Conservation (phyloP, 2,888 invertebrate species). For the Caradrina clavipalpis region DNA sequence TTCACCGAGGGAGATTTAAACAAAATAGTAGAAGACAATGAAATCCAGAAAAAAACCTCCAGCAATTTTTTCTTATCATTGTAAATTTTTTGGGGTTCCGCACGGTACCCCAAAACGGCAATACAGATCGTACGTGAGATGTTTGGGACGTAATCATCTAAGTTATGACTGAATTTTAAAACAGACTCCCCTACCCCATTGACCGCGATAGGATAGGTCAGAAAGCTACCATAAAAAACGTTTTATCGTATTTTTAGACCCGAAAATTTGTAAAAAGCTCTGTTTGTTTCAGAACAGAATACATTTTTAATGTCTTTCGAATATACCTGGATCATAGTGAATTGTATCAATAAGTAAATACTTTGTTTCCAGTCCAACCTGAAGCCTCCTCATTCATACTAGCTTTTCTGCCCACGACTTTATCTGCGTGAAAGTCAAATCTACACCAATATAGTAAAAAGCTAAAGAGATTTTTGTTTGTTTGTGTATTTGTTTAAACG, state of each 20-base stretch:
- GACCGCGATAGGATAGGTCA: constrained; percentile 70
- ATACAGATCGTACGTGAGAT: constrained; percentile 90
- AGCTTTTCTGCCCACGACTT: background rate
- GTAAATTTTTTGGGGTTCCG: constrained; percentile 76
- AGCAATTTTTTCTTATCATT: constrained; percentile 77
- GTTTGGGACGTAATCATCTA: constrained; percentile 76
- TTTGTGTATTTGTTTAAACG: too few relatives aligned
- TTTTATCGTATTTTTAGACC: constrained; percentile 27
- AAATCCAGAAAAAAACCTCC: constrained; percentile 34
- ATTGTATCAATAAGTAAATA: background rate
- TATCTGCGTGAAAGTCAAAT: too few relatives aligned
- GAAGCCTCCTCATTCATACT: too few relatives aligned
- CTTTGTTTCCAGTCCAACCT: background rate
- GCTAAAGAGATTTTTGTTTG: too few relatives aligned
- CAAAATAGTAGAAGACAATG: background rate
- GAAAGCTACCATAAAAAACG: constrained; percentile 71
- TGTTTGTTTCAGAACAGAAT: constrained; percentile 29
- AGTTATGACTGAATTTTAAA: constrained; percentile 85
- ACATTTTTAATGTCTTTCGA: constrained; percentile 30
- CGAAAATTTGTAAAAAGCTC: constrained; percentile 26
- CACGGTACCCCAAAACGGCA: constrained; percentile 79
- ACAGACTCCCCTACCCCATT: constrained; percentile 65
- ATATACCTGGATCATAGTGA: background rate
- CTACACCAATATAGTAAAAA: too few relatives aligned
- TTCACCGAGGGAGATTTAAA: too few relatives aligned